A percentile compares a stretch with the other conserved stretches of the same genome.
phyloP scores from a whole-genome alignment of 2,888 invertebrate species.

The Pelosia muscerda region DNA sequence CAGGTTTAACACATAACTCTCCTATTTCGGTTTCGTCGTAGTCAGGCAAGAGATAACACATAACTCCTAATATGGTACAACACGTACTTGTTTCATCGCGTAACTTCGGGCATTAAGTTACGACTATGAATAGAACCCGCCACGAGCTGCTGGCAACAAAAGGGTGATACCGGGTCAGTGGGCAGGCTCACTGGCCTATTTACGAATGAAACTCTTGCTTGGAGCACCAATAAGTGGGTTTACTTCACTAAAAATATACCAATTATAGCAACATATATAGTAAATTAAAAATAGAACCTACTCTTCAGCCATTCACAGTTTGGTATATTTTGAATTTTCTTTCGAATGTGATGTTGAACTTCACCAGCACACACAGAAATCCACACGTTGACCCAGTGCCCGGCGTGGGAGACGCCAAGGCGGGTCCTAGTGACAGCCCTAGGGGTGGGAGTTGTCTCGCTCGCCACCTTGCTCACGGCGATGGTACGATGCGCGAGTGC shows the following conservation, averaged over 20 bases:
- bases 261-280: neutral
- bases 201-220: conserved; percentile 3
- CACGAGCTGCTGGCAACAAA: conserved; percentile 6
- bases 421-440: too few relatives aligned
- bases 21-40: neutral
- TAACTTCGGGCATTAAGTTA: conserved; percentile 11
- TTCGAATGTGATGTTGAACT: too few relatives aligned
- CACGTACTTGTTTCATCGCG: conserved; percentile 5
- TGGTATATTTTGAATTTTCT: neutral
- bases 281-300: neutral
- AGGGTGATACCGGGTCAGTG: conserved; percentile 7
- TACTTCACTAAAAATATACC: neutral
- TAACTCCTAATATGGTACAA: neutral
- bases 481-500: too few relatives aligned
- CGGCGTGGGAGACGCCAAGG: too few relatives aligned
- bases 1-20: neutral
- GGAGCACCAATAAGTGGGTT: neutral
- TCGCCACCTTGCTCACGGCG: too few relatives aligned
- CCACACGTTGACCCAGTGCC: too few relatives aligned
- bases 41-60: conserved; percentile 1
- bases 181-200: conserved; percentile 14
- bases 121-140: conserved; percentile 11
- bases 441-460: too few relatives aligned
- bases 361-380: too few relatives aligned
- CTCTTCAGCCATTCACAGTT: neutral